phyloP scores from a whole-genome alignment of 2,888 invertebrate genomes.

The Sphaeridia pumilis region DNA sequence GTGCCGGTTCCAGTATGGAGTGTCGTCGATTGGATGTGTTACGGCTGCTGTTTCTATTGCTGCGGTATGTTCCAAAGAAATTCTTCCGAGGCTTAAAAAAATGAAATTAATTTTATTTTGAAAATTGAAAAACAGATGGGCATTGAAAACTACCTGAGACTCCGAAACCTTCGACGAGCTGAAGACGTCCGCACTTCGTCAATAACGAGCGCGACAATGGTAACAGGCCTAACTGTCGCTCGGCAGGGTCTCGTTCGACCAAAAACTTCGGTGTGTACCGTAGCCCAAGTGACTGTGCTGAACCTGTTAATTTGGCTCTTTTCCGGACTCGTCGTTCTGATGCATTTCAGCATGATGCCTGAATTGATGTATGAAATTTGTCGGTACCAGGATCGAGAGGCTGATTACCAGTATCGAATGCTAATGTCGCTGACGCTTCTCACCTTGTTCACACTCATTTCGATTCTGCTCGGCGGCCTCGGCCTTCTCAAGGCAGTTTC shows the following conservation, averaged over 20 bases:
- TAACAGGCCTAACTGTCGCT: neutral
- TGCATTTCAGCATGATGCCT: constrained; percentile 49
- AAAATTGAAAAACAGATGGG: constrained; percentile 19
- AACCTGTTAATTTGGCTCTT: constrained; percentile 49
- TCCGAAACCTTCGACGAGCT: constrained; percentile 22
- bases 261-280: constrained; percentile 27
- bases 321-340: constrained; percentile 47
- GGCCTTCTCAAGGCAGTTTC: constrained; percentile 33
- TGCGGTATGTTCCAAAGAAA: neutral
- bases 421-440: constrained; percentile 25
- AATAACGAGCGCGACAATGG: constrained; percentile 5
- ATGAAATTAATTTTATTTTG: too few species aligned
- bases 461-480: constrained; percentile 29
- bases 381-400: constrained; percentile 7
- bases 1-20: constrained; percentile 43
- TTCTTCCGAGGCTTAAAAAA: too few species aligned
- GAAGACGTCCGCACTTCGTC: constrained; percentile 17
- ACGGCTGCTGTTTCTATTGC: constrained; percentile 32
- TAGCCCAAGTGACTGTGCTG: constrained; percentile 44
- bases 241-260: constrained; percentile 6
- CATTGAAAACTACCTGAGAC: constrained; percentile 34
- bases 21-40: constrained; percentile 37
- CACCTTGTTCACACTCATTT: constrained; percentile 23
- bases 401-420: constrained; percentile 19
- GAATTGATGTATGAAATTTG: constrained; percentile 36